Evolutionary conservation across 2,113 vertebrate genomes (phyloP), one percentile per base, ranked within the genome.

Genomic region (Semnornis frantzii): DNA sequence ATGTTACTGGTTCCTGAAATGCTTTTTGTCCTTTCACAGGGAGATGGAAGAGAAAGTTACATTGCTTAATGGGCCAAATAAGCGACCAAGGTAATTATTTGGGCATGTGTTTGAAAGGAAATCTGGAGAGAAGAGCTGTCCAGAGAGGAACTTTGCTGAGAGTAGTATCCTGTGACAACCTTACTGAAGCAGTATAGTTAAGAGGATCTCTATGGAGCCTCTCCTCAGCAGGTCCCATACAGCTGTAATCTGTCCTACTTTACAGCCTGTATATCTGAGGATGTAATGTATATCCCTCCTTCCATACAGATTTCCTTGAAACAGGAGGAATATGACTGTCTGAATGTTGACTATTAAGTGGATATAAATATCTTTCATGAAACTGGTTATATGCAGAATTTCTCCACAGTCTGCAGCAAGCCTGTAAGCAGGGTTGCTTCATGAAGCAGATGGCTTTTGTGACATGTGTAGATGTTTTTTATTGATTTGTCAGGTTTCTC

Each of bases 11-110:
- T 93, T 90, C 81, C 74, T 87, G 82, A 92, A 94, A 82, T 70
- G 42, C 17, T 89, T 92, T 96, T 82, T 96, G 57, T 96, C 87
- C 87, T 82, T 96, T 95, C 96, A 62, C 95, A 99, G 99, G 93
- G 98, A 98, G 92, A 98, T 99, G 97, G 99, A 99, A 72, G 98
- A 99, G 85, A 98, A 98, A 95, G 99, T 99, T 82, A 97, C 96
- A 6, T 96, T 98, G 85, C 98, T 99, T 89, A 99, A 99, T 96
- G 98, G 98, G 39, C 98, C 99, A 82, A 99, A 98, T 97, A 99
- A 98, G 95, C 98, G 98, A 97, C 99, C 99, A 95, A 99, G 98
- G 99, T 99, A 98, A 97, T 92, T 81, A 80, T 89, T 81, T 95
- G 65, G 54, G 72, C 69, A 18, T 55, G 19, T 91, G 87, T 82